phyloP scores from a whole-genome alignment of 2,113 vertebrate species.

The Leucopsar rothschildi region DNA sequence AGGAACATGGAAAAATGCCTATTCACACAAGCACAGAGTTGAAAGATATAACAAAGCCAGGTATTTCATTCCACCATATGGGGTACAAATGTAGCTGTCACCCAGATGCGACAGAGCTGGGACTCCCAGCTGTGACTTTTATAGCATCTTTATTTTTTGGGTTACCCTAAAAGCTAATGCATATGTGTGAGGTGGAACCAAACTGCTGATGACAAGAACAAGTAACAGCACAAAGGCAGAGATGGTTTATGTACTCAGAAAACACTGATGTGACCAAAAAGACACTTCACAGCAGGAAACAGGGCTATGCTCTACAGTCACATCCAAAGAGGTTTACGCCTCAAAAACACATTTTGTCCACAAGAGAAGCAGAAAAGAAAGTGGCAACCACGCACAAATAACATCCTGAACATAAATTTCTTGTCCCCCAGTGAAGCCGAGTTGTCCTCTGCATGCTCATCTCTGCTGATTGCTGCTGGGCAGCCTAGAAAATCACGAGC shows the following conservation, averaged over 20 bases:
- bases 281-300: not conserved
- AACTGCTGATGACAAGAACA: not conserved
- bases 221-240: not conserved
- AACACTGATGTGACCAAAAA: not conserved
- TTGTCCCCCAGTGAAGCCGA: not conserved
- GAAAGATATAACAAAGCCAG: not conserved
- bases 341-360: not conserved
- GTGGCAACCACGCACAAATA: not conserved
- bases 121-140: not conserved
- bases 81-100: not conserved
- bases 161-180: not conserved
- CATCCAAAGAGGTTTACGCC: not conserved
- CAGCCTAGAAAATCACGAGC: not conserved
- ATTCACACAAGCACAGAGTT: not conserved
- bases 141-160: not conserved
- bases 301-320: not conserved
- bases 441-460: not conserved
- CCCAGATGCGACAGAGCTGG: not conserved
- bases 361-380: not conserved
- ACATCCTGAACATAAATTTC: not conserved
- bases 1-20: not conserved
- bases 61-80: not conserved
- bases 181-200: not conserved
- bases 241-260: not conserved
- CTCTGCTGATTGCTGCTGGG: not conserved